Evolutionary conservation across 2,113 vertebrate species (phyloP).

Genomic region (Rhynchopsitta pachyrhyncha): DNA sequence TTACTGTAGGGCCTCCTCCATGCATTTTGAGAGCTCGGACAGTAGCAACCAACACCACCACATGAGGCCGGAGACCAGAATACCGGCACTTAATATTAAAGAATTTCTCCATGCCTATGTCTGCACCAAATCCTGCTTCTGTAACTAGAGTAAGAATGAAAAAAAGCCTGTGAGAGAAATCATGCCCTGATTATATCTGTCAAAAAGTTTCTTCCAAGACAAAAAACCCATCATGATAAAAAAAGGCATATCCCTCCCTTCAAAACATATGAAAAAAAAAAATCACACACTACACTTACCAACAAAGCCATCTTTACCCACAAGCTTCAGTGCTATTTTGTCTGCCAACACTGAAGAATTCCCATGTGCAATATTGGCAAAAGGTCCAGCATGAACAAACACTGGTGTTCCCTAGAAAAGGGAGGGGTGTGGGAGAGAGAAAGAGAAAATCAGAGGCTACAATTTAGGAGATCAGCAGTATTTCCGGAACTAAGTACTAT

Average conservation of each 20-base stretch:
- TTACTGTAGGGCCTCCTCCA: constrained; percentile 92
- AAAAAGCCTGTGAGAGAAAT: not conserved
- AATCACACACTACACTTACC: constrained; percentile 72
- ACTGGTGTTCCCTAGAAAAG: constrained; percentile 89
- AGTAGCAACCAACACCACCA: constrained; percentile 94
- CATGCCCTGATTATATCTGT: not conserved
- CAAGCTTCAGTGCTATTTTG: constrained; percentile 94
- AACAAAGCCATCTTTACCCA: constrained; percentile 93
- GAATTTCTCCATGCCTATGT: constrained; percentile 99
- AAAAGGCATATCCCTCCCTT: not conserved
- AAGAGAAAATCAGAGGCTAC: not conserved
- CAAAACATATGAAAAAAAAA: not conserved
- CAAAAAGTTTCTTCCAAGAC: not conserved
- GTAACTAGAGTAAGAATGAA: constrained; percentile 81
- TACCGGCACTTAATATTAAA: constrained; percentile 97
- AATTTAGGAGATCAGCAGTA: not conserved
- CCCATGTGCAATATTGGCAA: constrained; percentile 98
- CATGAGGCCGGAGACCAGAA: constrained; percentile 90
- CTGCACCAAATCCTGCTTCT: constrained; percentile 96
- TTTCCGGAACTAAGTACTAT: not conserved
- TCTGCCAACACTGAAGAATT: constrained; percentile 97
- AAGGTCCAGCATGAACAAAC: constrained; percentile 96
- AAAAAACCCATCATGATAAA: not conserved
- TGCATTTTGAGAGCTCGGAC: constrained; percentile 98
- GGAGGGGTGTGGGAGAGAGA: not conserved